A percentile compares a stretch with the other conserved stretches of the same genome.
phyloP scores from a whole-genome alignment of 2,113 vertebrate species.

The Caretta caretta region DNA sequence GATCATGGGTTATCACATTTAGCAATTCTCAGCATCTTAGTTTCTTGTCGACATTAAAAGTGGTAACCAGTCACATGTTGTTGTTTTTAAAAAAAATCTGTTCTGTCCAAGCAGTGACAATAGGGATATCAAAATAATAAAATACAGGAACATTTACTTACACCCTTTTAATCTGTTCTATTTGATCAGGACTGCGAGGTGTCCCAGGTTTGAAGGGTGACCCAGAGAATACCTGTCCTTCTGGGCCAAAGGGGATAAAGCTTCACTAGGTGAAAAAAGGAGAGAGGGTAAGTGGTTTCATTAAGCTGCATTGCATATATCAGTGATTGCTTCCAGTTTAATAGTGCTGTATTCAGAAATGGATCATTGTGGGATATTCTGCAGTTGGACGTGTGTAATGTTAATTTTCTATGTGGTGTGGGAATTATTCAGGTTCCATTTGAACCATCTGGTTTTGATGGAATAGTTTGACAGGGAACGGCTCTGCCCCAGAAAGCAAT shows the following conservation, averaged over 20 bases:
- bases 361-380: not conserved
- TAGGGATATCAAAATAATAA: not conserved
- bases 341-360: not conserved
- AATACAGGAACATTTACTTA: too few species aligned
- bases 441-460: not conserved
- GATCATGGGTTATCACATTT: not conserved
- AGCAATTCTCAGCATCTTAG: not conserved
- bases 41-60: not conserved
- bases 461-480: not conserved
- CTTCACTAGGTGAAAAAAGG: constrained; percentile 68
- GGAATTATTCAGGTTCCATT: not conserved
- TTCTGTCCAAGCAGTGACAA: not conserved
- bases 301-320: not conserved
- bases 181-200: constrained; percentile 54
- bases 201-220: constrained; percentile 44
- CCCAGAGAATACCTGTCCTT: constrained; percentile 49
- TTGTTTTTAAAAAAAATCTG: not conserved
- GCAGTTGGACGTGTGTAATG: not conserved
- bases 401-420: not conserved
- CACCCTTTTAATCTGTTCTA: not conserved
- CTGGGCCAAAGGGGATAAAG: constrained; percentile 55
- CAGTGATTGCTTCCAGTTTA: too few species aligned
- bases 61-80: not conserved
- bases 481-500: not conserved
- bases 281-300: constrained; percentile 48